Base-by-base conservation (phyloP, 2,888 invertebrate genomes). In the Nomada lathburiana region DNA sequence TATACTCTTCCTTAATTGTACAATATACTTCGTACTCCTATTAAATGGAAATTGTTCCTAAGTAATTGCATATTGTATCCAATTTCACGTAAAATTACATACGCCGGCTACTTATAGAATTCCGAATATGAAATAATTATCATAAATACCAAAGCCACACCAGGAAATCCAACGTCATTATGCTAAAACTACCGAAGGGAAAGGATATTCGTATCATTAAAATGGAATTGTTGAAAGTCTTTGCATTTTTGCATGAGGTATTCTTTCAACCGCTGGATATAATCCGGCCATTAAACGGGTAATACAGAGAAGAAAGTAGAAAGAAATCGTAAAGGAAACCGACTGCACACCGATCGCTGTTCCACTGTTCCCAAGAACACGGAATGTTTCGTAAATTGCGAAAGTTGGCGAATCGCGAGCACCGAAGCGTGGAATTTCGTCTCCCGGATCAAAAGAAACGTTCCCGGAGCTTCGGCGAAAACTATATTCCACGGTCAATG, bases 401-500 rank as follows among this genome's bases (percentile, higher is more conserved):
- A 83, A 82, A 77, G 77, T 77, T 82, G 78, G 67, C 64, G 77
- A 71, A 73, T 70, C 65, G 71, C 68, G 77, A 29, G 42, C 75
- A 78, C 20, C 53, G 82, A 26, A 60, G 29, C 82, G 53, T 72
- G 55, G 67, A 77, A 72, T 72, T 68, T 71, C 63, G 59, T 64
- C 63, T 62, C 29, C 26, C 53, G 59, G 74, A 64, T 77, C 68
- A 74, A 78, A 82, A 83, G 82, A 73, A 82, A 72, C 63, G 72
- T 72, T 65, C 10, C 10, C 42, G 20, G 1, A 11, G 69, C 55
- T 71, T 52, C 47, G 67, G 26, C 29, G 26, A 36, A 59, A 64
- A 57, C 52, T 75, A 63, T 82, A 76, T 73, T 82, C 82, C 72
- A 76, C 82, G 80, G 82, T 80, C 80, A 68, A 72, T 72, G 82